Conservation (phyloP, 2,888 invertebrate genomes). For the Blastobasis lacticolella region DNA sequence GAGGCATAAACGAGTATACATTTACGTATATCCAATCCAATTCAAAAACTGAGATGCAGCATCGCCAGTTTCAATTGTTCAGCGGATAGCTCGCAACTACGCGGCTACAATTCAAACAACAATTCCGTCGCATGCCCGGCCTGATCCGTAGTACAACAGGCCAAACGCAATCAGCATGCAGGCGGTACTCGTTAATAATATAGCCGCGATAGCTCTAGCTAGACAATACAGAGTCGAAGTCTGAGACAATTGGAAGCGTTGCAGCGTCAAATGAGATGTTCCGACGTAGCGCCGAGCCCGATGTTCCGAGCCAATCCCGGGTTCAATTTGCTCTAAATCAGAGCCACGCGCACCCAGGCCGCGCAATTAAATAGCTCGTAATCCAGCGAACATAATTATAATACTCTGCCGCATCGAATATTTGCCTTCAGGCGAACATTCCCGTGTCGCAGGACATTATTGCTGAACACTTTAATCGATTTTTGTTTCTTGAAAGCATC, state of each 20-base stretch:
- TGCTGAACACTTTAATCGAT: not conserved
- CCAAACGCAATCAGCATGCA: conserved; percentile 23
- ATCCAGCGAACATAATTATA: conserved; percentile 39
- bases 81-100: no score
- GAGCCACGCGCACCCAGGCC: conserved; percentile 32
- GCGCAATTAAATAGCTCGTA: conserved; percentile 36
- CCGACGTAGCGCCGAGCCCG: conserved; percentile 36
- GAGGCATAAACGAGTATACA: no score
- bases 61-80: no score
- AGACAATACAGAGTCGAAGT: conserved; percentile 42
- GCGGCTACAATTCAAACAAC: no score
- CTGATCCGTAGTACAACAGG: not conserved
- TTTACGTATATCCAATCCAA: no score
- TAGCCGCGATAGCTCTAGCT: conserved; percentile 32
- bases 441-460: not conserved
- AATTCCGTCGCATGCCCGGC: no score
- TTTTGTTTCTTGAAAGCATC: no score
- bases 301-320: conserved; percentile 59
- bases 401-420: conserved; percentile 1
- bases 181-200: conserved; percentile 29
- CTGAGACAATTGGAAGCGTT: conserved; percentile 60
- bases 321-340: conserved; percentile 70
- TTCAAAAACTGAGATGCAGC: no score
- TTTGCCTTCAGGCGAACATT: not conserved
- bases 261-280: conserved; percentile 67